Conservation (phyloP, 2,888 invertebrate genomes). For the Clivina fossor region DNA sequence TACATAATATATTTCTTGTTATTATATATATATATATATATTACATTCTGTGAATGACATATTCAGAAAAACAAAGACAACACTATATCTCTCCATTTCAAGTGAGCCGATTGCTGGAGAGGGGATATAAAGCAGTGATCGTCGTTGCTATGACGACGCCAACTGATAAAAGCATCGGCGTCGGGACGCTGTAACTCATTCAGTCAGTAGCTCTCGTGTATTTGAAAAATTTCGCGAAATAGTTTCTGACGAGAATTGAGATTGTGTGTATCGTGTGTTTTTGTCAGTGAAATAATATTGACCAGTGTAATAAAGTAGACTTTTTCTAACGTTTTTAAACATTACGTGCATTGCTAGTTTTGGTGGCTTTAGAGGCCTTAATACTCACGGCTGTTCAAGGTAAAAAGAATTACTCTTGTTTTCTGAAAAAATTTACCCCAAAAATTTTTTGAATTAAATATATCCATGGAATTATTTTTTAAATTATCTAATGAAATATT, state of each 20-base stretch:
- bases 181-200: slow-evolving; percentile 49
- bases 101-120: not conserved
- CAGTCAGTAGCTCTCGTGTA: slow-evolving; percentile 39
- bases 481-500: too few relatives aligned
- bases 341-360: slow-evolving; percentile 33
- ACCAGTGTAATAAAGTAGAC: slow-evolving; percentile 15
- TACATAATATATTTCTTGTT: too few relatives aligned
- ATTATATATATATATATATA: too few relatives aligned
- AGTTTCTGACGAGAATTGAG: not conserved
- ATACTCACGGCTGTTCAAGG: slow-evolving; percentile 26
- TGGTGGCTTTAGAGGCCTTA: slow-evolving; percentile 31
- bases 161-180: slow-evolving; percentile 47
- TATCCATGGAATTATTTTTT: too few relatives aligned
- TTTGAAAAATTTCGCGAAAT: slow-evolving; percentile 1
- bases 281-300: slow-evolving; percentile 7
- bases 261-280: slow-evolving; percentile 9
- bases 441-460: too few relatives aligned
- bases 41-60: too few relatives aligned
- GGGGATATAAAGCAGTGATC: slow-evolving; percentile 36
- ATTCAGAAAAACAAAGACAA: not conserved
- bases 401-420: too few relatives aligned
- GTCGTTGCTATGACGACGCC: slow-evolving; percentile 47
- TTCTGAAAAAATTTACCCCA: too few relatives aligned
- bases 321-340: slow-evolving; percentile 27
- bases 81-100: not conserved